Evolutionary conservation across 2,888 invertebrate species (phyloP), one percentile per base, ranked within the genome.

Genomic region (Laspeyria flexula): DNA sequence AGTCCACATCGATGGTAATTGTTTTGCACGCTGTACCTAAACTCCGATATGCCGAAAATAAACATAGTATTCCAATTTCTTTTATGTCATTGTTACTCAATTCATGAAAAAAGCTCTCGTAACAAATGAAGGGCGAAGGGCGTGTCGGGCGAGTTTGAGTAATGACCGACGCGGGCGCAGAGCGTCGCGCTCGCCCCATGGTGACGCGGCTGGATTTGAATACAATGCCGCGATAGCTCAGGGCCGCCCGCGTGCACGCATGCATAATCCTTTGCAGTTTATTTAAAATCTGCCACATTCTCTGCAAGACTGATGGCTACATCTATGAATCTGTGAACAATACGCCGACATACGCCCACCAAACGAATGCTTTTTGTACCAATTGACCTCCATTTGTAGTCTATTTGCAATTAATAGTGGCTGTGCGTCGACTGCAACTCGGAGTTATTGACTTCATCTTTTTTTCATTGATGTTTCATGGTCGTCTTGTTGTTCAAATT

Each of bases 221-320:
- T 92, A 92, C 91, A 92, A 92, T 92, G 77, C 85, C 58, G 81
- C 88, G 84, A 89, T 89, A 87, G 77, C 87, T 88, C 90, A 89
- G 81, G 83, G 84, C 85, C 87, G 86, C 86, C 83, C 75, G 84
- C 79, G 80, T 79, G 77, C 83, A 72, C 79, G 87, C 85, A 86
- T 89, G 83, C 86, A 89, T 91, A 90, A 91, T 89, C 77, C 79
- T 65, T 66, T 60, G 68, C 73, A 73, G 70, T 77, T 81, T 79
- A 84, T 86, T 85, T 79, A 78, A 86, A 88, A 87, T 85, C 81
- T 74, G 76, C 78, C 75, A 84, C 84, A 86, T 85, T 86, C 85
- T 71, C 77, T 54, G 55, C 73, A 73, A 77, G 74, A 79, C 69
- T 75, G 77, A 81, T 78, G 70, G 73, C 68, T 73, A 73, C 75